Base-by-base conservation (phyloP, 2,888 invertebrate species). In the Oxyteleia sp. region DNA sequence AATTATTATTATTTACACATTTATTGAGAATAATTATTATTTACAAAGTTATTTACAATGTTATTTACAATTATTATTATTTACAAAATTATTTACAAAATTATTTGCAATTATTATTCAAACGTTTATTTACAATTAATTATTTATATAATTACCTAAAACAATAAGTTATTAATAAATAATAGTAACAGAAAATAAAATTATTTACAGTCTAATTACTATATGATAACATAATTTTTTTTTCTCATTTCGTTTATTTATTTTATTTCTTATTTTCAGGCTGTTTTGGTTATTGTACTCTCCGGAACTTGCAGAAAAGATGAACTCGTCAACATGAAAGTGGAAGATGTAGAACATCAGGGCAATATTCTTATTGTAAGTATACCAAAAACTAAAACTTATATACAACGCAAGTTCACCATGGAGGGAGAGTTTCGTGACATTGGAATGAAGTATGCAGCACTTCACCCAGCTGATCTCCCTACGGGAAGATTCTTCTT, bases 381-480 rank as follows among this genome's bases (percentile, higher is more conserved):
- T 13, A 72, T 72, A 3, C 61, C 49, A n/a, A 53, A 74, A 43
- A 63, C 74, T 10, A 74, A 74, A 53, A 74, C 53, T 18, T 53
- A 63, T 11, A 15, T 29, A 16, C 13, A 13, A 53, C 43, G 63
- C 43, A 51, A 63, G 47, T 74, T 74, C 8, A 32, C 23, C n/a
- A 74, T 63, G 5, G 63, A 74, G 11, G 53, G 74, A 4, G 10
- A 63, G 15, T 72, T 61, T 61, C 20, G 43, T 23, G 29, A 13
- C n/a, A 15, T 20, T 18, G 72, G 41, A 4, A 29, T 26, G 26
- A 61, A 51, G 16, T 72, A 71, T 43, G 43, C 51, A 20, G 51
- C 72, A 23, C 18, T 29, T 16, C 41, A 51, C 5, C 72, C 61
- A 61, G 7, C 15, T 11, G 53, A 74, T 20, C 4, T 53, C 2